Evolutionary conservation across 2,797 vertebrate genomes (phyloP).

Genomic region (Paedocypris micromegethes): DNA sequence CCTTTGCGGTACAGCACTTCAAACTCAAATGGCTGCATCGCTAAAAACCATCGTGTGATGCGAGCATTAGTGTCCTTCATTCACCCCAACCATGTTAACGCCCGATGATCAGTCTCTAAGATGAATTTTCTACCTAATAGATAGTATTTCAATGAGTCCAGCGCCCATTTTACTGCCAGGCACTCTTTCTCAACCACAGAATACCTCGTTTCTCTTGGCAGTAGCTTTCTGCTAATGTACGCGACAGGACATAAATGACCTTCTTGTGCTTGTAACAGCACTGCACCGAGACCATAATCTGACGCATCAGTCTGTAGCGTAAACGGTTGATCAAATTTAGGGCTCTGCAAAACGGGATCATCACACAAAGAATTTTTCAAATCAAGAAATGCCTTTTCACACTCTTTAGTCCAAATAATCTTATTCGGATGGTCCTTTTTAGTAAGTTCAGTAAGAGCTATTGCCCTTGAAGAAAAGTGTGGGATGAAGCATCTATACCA

Average conservation of each 20-base stretch:
- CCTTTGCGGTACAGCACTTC: not conserved
- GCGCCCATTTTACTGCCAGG: slow-evolving; percentile 6
- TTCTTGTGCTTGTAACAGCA: not conserved
- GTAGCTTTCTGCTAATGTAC: not conserved
- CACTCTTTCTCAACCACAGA: not conserved
- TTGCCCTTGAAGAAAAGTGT: slow-evolving; percentile 2
- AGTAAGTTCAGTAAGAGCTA: slow-evolving; percentile 8
- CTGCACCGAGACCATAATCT: not conserved
- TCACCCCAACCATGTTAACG: too few relatives aligned
- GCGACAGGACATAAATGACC: not conserved
- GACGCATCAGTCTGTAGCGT: not conserved
- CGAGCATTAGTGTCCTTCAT: too few relatives aligned
- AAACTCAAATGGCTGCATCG: not conserved
- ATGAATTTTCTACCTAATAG: not conserved
- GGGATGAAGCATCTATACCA: slow-evolving; percentile 16
- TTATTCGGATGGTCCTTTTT: not conserved
- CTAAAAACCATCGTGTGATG: not conserved
- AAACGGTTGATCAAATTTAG: not conserved
- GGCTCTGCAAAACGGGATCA: slow-evolving; percentile 12
- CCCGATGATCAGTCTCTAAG: too few relatives aligned
- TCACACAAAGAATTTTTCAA: slow-evolving; percentile 6
- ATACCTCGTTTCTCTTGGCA: not conserved
- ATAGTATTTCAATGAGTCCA: not conserved
- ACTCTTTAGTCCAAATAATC: slow-evolving; percentile 4
- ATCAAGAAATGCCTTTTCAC: slow-evolving; percentile 13